Evolutionary conservation across 2,113 vertebrate genomes (phyloP).

Genomic region (Megalops atlanticus): DNA sequence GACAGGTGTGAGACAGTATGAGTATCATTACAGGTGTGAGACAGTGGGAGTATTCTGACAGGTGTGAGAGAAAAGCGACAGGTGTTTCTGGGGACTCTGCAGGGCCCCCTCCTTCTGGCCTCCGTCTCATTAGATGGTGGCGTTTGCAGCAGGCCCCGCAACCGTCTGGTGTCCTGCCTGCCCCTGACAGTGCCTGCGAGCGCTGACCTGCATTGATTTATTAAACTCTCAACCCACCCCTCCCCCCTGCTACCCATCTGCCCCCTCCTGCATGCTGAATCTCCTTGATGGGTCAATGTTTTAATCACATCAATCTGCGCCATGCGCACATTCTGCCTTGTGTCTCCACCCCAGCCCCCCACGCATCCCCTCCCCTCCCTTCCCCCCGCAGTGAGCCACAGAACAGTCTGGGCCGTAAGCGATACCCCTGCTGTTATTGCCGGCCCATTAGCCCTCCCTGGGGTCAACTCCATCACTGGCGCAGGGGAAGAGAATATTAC

Average conservation of each 20-base stretch:
- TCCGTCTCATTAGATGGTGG: background rate
- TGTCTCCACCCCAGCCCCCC: background rate
- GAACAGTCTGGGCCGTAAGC: constrained; percentile 13
- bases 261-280: constrained; percentile 42
- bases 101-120: background rate
- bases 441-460: constrained; percentile 27
- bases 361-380: constrained; percentile 4
- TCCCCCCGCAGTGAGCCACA: background rate
- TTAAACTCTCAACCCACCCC: constrained; percentile 50
- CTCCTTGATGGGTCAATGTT: constrained; percentile 53
- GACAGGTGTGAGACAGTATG: background rate
- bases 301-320: constrained; percentile 55
- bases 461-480: background rate
- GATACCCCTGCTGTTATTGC: constrained; percentile 28
- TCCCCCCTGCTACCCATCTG: constrained; percentile 30
- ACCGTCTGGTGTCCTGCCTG: background rate
- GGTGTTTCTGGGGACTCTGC: background rate
- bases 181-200: constrained; percentile 45
- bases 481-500: background rate
- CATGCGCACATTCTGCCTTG: constrained; percentile 10
- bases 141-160: background rate
- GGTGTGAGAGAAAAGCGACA: background rate
- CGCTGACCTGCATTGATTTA: constrained; percentile 61
- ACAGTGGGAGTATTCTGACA: background rate
- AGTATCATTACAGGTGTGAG: background rate